Percentiles rank a stretch among this genome's conserved stretches.
These are phyloP conservation scores for Cryptus armator DNA, from an alignment of 2,888 invertebrate species.

Conservation along the genomic window DNA sequence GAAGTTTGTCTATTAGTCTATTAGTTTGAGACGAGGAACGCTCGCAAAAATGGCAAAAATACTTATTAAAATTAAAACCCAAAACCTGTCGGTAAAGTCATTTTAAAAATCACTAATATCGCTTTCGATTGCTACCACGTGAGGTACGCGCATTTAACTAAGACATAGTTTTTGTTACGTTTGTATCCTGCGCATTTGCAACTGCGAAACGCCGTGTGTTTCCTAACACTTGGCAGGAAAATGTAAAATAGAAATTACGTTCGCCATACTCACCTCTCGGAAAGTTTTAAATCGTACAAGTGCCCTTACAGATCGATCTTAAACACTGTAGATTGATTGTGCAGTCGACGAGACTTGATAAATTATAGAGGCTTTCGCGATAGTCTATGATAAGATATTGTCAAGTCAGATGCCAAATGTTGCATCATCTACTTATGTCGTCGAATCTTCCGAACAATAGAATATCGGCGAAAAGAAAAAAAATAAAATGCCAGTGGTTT, in stretches of 20 bases:
- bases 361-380: not conserved
- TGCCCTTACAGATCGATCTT: not conserved
- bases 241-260: not conserved
- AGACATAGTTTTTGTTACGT: not conserved
- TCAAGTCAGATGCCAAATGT: not conserved
- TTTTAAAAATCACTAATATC: no score
- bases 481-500: no score
- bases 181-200: not conserved
- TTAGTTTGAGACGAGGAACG: no score
- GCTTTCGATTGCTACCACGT: no score
- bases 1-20: no score
- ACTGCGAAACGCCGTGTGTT: not conserved
- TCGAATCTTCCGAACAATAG: not conserved
- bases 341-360: not conserved
- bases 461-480: not conserved
- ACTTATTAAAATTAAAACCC: no score
- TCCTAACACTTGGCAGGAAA: not conserved
- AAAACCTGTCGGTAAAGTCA: no score
- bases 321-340: not conserved
- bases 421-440: not conserved
- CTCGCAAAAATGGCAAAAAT: no score
- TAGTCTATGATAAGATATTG: slow-evolving; percentile 2
- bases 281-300: not conserved
- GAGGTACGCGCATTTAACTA: no score
- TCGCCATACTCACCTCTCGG: not conserved